These are phyloP conservation scores for Lycia hirtaria DNA, from an alignment of 2,888 invertebrate species.

Conservation along the genomic window DNA sequence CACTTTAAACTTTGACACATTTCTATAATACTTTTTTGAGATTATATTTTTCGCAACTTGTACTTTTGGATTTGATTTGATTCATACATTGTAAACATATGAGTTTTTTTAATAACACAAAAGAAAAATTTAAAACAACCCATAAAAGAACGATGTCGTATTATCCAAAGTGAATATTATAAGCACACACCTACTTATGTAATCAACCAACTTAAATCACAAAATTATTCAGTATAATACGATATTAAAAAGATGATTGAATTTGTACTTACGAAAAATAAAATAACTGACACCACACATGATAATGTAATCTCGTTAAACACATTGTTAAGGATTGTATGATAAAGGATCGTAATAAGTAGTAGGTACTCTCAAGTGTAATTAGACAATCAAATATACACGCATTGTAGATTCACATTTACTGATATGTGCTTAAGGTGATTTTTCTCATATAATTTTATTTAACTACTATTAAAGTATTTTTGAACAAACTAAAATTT, in stretches of 20 bases:
- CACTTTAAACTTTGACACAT: too few relatives aligned
- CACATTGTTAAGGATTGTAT: slow-evolving; percentile 31
- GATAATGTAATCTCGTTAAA: slow-evolving; percentile 29
- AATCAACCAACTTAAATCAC: neutral
- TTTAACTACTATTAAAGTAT: neutral
- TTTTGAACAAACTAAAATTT: too few relatives aligned
- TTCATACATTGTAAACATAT: too few relatives aligned
- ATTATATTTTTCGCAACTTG: too few relatives aligned
- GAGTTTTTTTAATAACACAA: too few relatives aligned
- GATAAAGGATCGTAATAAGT: slow-evolving; percentile 24
- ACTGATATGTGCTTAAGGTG: neutral
- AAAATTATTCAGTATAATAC: neutral
- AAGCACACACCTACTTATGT: neutral
- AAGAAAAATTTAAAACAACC: too few relatives aligned
- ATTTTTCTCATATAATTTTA: neutral
- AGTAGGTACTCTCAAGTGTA: slow-evolving; percentile 19
- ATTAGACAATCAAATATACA: neutral
- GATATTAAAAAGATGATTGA: neutral
- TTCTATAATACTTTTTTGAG: neutral
- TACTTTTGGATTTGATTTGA: too few relatives aligned
- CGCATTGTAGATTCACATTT: neutral
- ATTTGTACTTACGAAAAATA: slow-evolving; percentile 21
- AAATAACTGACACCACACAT: slow-evolving; percentile 28
- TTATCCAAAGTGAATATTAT: neutral
- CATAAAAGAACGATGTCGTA: too few relatives aligned